Conservation (phyloP, 1,140 invertebrate species). For the Oncopeltus fasciatus region DNA sequence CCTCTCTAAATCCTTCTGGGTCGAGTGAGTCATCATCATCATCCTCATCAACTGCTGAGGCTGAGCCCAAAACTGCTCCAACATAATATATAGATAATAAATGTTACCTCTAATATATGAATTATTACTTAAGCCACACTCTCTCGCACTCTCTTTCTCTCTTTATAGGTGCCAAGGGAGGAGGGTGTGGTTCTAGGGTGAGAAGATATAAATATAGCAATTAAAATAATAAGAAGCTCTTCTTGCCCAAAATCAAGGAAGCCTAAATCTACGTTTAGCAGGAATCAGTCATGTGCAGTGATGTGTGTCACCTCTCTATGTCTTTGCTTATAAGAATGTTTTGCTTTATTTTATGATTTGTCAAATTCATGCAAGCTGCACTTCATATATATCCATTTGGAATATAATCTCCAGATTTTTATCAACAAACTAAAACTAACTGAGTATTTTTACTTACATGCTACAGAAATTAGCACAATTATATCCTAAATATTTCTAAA, state of each 20-base stretch:
- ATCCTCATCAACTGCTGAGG: conserved; percentile 35
- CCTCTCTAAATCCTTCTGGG: conserved; percentile 35
- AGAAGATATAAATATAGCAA: conserved; percentile 14
- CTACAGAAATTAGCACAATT: too few relatives aligned
- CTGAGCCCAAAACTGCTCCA: conserved; percentile 27
- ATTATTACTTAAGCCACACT: conserved; percentile 13
- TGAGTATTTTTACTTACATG: not conserved
- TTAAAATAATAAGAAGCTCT: conserved; percentile 20
- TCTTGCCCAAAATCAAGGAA: conserved; percentile 15
- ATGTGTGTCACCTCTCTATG: conserved; percentile 11
- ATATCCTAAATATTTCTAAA: too few relatives aligned
- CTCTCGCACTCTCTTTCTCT: conserved; percentile 16
- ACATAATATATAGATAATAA: conserved; percentile 21
- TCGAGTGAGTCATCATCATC: conserved; percentile 37
- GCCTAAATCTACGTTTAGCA: conserved; percentile 17
- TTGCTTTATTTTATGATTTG: not conserved
- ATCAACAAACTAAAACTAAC: not conserved
- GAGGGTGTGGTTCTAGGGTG: conserved; percentile 14
- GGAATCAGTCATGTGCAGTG: conserved; percentile 11
- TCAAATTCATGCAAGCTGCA: conserved; percentile 12
- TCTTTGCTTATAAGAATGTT: not conserved
- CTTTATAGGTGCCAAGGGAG: conserved; percentile 15
- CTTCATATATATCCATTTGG: not conserved
- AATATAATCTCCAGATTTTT: not conserved
- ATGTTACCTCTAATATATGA: conserved; percentile 18